Percentiles rank a stretch among this genome's conserved stretches.
Conservation (phyloP, 1,140 invertebrate species). For the Lepeophtheirus salmonis region DNA sequence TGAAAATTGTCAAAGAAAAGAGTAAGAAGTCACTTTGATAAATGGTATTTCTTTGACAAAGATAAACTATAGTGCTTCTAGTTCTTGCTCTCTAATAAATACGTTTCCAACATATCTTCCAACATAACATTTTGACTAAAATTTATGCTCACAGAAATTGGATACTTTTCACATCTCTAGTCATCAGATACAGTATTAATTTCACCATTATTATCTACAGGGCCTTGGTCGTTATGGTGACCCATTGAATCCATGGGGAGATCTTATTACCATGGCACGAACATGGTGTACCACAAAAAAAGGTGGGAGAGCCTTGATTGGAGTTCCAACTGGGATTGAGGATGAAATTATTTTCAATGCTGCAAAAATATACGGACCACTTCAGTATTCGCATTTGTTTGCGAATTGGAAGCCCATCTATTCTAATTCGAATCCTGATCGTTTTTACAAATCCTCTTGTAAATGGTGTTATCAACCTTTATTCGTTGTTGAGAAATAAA, state of each 20-base stretch:
- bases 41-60: no score
- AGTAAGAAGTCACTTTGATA: no score
- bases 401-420: slow-evolving; percentile 6
- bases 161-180: neutral
- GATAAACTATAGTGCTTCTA: no score
- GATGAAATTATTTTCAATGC: slow-evolving; percentile 11
- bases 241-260: slow-evolving; percentile 15
- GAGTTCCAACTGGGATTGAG: neutral
- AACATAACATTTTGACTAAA: no score
- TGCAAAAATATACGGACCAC: neutral
- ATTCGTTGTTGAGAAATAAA: slow-evolving; percentile 11
- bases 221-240: slow-evolving; percentile 17
- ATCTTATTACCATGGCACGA: slow-evolving; percentile 10
- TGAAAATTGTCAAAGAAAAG: no score
- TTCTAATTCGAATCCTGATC: neutral
- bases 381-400: slow-evolving; percentile 3
- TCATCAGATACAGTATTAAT: neutral
- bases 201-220: neutral
- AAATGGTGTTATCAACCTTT: slow-evolving; percentile 2
- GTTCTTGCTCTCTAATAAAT: no score
- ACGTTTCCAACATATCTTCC: no score
- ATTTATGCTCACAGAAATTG: no score
- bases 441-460: neutral
- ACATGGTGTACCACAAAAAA: slow-evolving; percentile 4
- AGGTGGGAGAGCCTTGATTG: neutral